These are phyloP conservation scores for Trichonephila clavipes DNA, from an alignment of 1,140 invertebrate species.

Conservation along the genomic window DNA sequence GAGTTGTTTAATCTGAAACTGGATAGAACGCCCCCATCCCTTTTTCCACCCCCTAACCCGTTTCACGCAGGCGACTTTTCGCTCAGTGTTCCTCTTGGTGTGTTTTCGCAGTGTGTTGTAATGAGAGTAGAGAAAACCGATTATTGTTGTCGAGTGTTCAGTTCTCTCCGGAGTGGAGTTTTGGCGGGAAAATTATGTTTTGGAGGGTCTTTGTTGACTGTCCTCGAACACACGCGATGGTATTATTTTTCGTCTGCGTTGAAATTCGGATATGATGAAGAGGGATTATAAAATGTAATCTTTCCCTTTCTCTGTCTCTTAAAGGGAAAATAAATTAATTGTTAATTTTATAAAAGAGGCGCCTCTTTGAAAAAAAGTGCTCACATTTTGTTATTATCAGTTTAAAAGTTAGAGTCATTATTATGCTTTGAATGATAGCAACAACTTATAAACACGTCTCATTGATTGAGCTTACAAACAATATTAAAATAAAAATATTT, in stretches of 20 bases:
- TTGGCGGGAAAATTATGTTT: conserved; percentile 2
- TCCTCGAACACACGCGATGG: not conserved
- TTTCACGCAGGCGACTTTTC: not conserved
- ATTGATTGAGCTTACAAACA: no score
- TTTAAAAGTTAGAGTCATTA: no score
- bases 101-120: conserved; percentile 1
- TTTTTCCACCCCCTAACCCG: not conserved
- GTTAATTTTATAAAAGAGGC: no score
- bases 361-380: no score
- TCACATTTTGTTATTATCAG: no score
- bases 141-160: conserved; percentile 25
- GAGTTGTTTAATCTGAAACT: conserved; percentile 64
- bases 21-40: conserved; percentile 7
- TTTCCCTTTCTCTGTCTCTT: no score
- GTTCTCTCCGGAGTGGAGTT: not conserved
- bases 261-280: not conserved
- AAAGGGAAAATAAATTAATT: not conserved
- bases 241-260: not conserved
- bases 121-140: conserved; percentile 50
- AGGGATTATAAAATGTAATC: not conserved
- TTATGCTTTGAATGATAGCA: no score
- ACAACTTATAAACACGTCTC: no score
- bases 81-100: not conserved
- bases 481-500: no score
- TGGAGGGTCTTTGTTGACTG: not conserved